Evolutionary conservation across 2,888 invertebrate genomes (phyloP).

Genomic region (Anticlea derivata): DNA sequence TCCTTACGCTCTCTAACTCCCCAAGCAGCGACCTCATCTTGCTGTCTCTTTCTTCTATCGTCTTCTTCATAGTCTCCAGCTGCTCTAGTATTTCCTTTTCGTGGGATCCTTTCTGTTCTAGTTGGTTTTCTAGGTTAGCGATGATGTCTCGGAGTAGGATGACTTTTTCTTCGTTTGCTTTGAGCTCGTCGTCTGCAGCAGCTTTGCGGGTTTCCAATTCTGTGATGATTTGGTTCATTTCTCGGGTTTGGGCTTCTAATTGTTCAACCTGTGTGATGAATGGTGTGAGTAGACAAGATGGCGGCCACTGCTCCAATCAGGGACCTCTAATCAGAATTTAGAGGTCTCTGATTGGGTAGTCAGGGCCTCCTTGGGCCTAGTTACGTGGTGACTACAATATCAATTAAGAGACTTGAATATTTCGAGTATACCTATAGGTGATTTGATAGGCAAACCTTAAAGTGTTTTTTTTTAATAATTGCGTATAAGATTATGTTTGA

Average conservation of each 20-base stretch:
- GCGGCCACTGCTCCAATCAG: no score
- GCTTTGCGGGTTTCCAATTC: slow-evolving; percentile 86
- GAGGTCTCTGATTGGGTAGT: no score
- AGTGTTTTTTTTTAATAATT: no score
- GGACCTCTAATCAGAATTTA: no score
- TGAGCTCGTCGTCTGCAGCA: slow-evolving; percentile 87
- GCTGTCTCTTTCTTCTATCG: slow-evolving; percentile 81
- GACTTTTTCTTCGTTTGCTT: slow-evolving; percentile 90
- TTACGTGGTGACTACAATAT: no score
- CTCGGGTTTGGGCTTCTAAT: slow-evolving; percentile 89
- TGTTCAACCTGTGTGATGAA: slow-evolving; percentile 87
- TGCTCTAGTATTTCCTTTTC: slow-evolving; percentile 86
- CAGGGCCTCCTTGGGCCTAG: no score
- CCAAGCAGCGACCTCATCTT: slow-evolving; percentile 81
- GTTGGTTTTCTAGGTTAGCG: slow-evolving; percentile 88
- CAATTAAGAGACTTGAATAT: no score
- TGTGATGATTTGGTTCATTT: slow-evolving; percentile 85
- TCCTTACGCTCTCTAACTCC: slow-evolving; percentile 80
- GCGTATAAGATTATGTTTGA: no score
- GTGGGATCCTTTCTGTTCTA: slow-evolving; percentile 86
- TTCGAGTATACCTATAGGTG: no score
- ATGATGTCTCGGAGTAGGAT: slow-evolving; percentile 90
- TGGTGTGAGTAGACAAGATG: no score
- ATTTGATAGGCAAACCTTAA: no score
- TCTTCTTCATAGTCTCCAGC: slow-evolving; percentile 80